These are phyloP conservation scores for Cheilosia grossa DNA, from an alignment of 2,888 invertebrate species.

Conservation along the genomic window DNA sequence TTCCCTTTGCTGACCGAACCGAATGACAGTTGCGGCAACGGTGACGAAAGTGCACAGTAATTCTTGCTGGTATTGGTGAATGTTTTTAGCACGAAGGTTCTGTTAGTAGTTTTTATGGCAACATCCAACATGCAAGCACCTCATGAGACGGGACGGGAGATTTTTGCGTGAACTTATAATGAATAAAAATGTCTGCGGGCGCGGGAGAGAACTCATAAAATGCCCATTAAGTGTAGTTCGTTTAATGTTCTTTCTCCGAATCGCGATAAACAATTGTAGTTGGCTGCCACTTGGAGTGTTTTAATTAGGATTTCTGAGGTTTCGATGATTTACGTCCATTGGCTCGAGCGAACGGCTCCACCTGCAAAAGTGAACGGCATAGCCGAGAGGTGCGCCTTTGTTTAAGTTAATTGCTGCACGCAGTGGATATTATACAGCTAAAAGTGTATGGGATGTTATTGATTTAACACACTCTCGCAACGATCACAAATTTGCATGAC, in stretches of 20 bases:
- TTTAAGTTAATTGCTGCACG: constrained; percentile 61
- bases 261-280: constrained; percentile 68
- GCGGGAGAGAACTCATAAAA: constrained; percentile 68
- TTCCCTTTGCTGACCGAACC: constrained; percentile 31
- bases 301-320: constrained; percentile 70
- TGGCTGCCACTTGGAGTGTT: constrained; percentile 59
- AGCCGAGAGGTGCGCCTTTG: constrained; percentile 51
- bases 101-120: constrained; percentile 29
- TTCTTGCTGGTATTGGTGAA: constrained; percentile 27
- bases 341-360: constrained; percentile 34
- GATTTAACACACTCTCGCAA: constrained; percentile 31
- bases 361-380: constrained; percentile 29
- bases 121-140: constrained; percentile 61
- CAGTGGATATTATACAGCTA: constrained; percentile 37
- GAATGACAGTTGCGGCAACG: constrained; percentile 53
- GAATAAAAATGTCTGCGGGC: constrained; percentile 61
- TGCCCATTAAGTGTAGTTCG: constrained; percentile 64
- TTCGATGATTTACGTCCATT: constrained; percentile 66
- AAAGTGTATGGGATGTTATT: constrained; percentile 19
- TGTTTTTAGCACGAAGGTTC: constrained; percentile 55
- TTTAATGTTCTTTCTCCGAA: constrained; percentile 72
- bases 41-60: constrained; percentile 61
- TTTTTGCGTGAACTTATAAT: constrained; percentile 67
- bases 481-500: constrained; percentile 43
- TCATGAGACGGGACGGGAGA: constrained; percentile 42